A percentile compares a stretch with the other conserved stretches of the same genome.
These are phyloP conservation scores for Jaculus jaculus DNA, from an alignment of 2,113 vertebrate genomes.

Conservation along the genomic window DNA sequence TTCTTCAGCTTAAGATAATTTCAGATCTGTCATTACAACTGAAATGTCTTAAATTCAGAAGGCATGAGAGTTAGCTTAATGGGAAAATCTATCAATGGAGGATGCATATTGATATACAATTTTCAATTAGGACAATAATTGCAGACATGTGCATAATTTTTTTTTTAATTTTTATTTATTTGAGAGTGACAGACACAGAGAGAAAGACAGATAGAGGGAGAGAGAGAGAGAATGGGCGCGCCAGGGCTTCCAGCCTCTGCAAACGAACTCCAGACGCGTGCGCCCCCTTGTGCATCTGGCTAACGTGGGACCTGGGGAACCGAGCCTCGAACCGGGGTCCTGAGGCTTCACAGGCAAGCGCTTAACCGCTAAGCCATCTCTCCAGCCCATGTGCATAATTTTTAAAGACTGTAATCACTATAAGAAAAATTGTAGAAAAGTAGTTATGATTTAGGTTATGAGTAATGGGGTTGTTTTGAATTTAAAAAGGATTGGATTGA, in stretches of 20 bases:
- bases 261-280: too few relatives aligned
- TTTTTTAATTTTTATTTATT: too few relatives aligned
- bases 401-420: background rate
- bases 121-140: background rate
- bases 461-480: background rate
- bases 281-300: too few relatives aligned
- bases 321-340: too few relatives aligned
- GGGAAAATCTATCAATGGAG: background rate
- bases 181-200: too few relatives aligned
- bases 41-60: background rate
- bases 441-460: background rate
- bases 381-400: background rate
- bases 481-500: background rate
- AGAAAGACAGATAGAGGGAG: too few relatives aligned
- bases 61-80: background rate
- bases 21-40: slow-evolving; percentile 12
- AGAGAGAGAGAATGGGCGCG: too few relatives aligned
- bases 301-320: too few relatives aligned
- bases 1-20: slow-evolving; percentile 19
- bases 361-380: too few relatives aligned
- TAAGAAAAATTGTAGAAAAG: slow-evolving; percentile 21
- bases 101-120: background rate
- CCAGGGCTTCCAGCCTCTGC: too few relatives aligned
- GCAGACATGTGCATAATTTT: background rate
- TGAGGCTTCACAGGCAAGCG: too few relatives aligned